These are phyloP conservation scores for Acanthopleura granulata DNA, from an alignment of 2,888 invertebrate genomes.

Conservation along the genomic window DNA sequence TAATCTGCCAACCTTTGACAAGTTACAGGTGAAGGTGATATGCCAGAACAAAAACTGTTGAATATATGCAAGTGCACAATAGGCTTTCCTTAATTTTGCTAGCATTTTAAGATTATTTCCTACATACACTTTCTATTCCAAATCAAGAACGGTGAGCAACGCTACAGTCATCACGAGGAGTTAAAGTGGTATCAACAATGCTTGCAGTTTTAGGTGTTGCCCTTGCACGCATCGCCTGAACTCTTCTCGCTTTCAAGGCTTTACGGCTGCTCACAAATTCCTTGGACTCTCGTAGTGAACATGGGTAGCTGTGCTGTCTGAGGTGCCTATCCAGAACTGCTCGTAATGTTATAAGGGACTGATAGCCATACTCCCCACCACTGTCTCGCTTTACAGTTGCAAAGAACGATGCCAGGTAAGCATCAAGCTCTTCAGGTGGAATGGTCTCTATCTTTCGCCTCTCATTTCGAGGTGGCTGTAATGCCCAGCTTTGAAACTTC, in stretches of 20 bases:
- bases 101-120: too few species aligned
- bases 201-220: too few species aligned
- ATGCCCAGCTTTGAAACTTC: background rate
- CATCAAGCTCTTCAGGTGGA: conserved; percentile 4
- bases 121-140: too few species aligned
- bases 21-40: too few species aligned
- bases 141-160: too few species aligned
- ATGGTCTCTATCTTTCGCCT: background rate
- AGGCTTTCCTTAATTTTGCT: too few species aligned
- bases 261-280: background rate
- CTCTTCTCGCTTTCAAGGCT: background rate
- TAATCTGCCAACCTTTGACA: too few species aligned
- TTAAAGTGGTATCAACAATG: too few species aligned
- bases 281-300: background rate
- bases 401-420: conserved; percentile 4
- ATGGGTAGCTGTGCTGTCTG: background rate
- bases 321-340: background rate
- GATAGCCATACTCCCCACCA: conserved; percentile 6
- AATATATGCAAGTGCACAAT: too few species aligned
- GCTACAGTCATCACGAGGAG: too few species aligned
- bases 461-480: background rate
- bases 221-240: too few species aligned
- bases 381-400: background rate
- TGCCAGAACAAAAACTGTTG: too few species aligned
- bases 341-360: background rate